Evolutionary conservation across 2,113 vertebrate genomes (phyloP).

Genomic region (Coptodon bakossiorum): DNA sequence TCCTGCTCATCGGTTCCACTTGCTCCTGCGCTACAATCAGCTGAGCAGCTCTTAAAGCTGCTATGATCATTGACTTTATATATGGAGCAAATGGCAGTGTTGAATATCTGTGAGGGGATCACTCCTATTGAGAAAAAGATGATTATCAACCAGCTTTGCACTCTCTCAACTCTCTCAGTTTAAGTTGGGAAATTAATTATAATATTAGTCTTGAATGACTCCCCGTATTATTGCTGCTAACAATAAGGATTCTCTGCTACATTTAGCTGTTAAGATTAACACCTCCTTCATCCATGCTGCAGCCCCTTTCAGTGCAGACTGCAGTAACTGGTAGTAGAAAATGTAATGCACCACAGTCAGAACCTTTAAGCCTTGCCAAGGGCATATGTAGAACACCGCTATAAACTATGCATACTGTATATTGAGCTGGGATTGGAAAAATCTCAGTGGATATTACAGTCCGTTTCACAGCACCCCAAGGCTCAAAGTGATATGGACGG

Average conservation of each 20-base stretch:
- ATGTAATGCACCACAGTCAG: not conserved
- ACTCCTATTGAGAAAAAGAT: not conserved
- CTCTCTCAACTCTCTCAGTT: not conserved
- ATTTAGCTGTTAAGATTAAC: not conserved
- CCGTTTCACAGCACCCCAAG: not conserved
- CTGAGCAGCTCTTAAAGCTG: not conserved
- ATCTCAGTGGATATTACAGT: slow-evolving; percentile 20
- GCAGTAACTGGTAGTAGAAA: not conserved
- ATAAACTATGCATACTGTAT: slow-evolving; percentile 4
- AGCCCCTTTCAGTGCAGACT: not conserved
- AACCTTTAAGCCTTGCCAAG: not conserved
- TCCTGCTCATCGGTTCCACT: rapidly evolving
- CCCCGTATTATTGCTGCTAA: not conserved
- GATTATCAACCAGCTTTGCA: not conserved
- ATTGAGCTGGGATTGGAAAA: slow-evolving; percentile 36
- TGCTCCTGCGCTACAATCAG: not conserved
- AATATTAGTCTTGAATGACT: not conserved
- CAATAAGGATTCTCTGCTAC: not conserved
- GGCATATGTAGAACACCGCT: not conserved
- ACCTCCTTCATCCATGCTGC: not conserved
- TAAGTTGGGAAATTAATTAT: not conserved
- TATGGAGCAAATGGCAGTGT: not conserved
- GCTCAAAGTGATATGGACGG: not conserved
- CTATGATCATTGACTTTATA: not conserved
- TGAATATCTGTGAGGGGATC: not conserved